phyloP scores from a whole-genome alignment of 2,113 vertebrate species.

The Cryptomyrus ogoouensis region DNA sequence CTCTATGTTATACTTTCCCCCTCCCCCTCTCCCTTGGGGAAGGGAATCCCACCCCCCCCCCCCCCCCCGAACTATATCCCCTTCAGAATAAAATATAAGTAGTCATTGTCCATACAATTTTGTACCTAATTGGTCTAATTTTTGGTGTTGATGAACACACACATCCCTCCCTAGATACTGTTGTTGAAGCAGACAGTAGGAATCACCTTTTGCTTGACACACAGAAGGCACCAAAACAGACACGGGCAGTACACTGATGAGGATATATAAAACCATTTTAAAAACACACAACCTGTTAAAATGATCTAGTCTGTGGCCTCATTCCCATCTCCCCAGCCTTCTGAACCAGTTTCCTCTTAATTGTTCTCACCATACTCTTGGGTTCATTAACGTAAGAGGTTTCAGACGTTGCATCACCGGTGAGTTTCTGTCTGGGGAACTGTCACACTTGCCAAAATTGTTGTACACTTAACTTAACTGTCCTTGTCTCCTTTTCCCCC shows the following conservation, averaged over 20 bases:
- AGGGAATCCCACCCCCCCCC: conserved; percentile 2
- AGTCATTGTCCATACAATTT: background rate
- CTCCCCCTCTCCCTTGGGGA: conserved; percentile 9
- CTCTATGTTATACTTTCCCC: background rate
- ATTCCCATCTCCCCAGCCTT: conserved; percentile 43
- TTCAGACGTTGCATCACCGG: background rate
- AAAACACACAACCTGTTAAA: conserved; percentile 12
- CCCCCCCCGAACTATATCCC: background rate
- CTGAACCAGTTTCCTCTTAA: conserved; percentile 56
- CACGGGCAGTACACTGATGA: background rate
- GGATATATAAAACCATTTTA: background rate
- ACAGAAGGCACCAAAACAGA: background rate
- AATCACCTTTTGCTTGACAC: background rate
- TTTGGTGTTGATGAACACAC: background rate
- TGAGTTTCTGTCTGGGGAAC: conserved; percentile 35
- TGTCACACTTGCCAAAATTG: conserved; percentile 45
- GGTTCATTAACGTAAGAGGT: conserved; percentile 35
- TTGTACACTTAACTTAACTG: background rate
- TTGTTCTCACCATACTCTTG: conserved; percentile 40
- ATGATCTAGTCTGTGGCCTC: conserved; percentile 43
- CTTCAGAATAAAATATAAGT: background rate
- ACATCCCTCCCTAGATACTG: background rate
- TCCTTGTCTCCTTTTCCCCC: background rate
- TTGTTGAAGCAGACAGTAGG: background rate
- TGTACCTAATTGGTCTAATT: background rate